phyloP scores from a whole-genome alignment of 2,888 invertebrate genomes.

The Caenorhabditis sp. region DNA sequence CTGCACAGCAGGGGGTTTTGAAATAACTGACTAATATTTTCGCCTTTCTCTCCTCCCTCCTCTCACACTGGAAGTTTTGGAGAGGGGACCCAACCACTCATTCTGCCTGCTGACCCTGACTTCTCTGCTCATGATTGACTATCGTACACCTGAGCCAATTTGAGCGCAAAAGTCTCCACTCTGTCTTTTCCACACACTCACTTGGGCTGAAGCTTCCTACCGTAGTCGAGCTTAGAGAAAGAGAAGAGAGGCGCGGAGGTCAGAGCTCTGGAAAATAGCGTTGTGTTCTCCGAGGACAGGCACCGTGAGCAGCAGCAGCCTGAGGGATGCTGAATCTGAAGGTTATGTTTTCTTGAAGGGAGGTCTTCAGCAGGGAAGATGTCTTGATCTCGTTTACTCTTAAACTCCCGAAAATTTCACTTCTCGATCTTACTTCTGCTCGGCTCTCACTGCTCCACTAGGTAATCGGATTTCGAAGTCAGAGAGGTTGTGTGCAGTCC shows the following conservation, averaged over 20 bases:
- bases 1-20: constrained; percentile 63
- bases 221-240: constrained; percentile 35
- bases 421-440: constrained; percentile 36
- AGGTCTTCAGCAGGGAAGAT: constrained; percentile 10
- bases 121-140: constrained; percentile 51
- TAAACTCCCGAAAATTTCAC: constrained; percentile 13
- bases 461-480: constrained; percentile 57
- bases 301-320: constrained; percentile 23
- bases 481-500: constrained; percentile 48
- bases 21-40: constrained; percentile 63
- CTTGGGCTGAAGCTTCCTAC: constrained; percentile 67
- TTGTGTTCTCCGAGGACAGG: constrained; percentile 25
- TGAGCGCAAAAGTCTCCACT: constrained; percentile 44
- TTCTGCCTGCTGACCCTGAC: constrained; percentile 21
- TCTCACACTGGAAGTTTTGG: constrained; percentile 37
- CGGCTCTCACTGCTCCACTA: constrained; percentile 23
- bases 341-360: constrained; percentile 25
- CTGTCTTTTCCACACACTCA: constrained; percentile 38
- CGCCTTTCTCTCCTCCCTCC: not conserved
- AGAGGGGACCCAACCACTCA: constrained; percentile 6
- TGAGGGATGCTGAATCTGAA: constrained; percentile 25
- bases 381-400: constrained; percentile 45
- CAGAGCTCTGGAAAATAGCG: constrained; percentile 36
- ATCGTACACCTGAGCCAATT: constrained; percentile 70
- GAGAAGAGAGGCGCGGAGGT: constrained; percentile 19